Percentiles rank a stretch among this genome's conserved stretches.
phyloP scores from a whole-genome alignment of 2,888 invertebrate genomes.

The Cheilosia urbana region DNA sequence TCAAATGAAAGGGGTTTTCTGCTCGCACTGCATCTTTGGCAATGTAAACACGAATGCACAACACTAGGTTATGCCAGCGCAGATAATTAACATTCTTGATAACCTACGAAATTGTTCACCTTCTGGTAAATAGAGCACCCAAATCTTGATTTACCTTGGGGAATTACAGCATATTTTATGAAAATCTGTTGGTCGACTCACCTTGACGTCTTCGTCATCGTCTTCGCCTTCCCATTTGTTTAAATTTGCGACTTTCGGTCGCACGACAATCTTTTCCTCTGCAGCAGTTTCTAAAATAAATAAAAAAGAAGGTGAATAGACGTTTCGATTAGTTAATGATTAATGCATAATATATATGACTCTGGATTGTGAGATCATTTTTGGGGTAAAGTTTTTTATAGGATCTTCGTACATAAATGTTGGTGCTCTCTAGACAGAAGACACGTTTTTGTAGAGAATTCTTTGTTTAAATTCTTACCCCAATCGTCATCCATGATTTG shows the following conservation, averaged over 20 bases:
- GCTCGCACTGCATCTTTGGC: not conserved
- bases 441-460: constrained; percentile 40
- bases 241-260: constrained; percentile 86
- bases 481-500: constrained; percentile 88
- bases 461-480: constrained; percentile 85
- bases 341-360: constrained; percentile 47
- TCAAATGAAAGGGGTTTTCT: constrained; percentile 61
- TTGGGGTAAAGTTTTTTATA: constrained; percentile 19
- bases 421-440: constrained; percentile 27
- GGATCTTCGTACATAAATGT: constrained; percentile 34
- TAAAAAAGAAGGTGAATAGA: constrained; percentile 23
- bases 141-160: constrained; percentile 19
- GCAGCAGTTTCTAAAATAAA: constrained; percentile 81
- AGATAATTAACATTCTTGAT: constrained; percentile 32
- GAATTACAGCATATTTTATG: not conserved
- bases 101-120: constrained; percentile 23
- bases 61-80: not conserved
- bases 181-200: constrained; percentile 79
- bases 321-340: constrained; percentile 29
- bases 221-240: constrained; percentile 96
- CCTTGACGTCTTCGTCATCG: constrained; percentile 94
- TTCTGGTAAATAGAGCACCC: not conserved
- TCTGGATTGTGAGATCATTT: constrained; percentile 72
- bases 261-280: constrained; percentile 88
- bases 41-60: constrained; percentile 47